Conservation (phyloP, 2,888 invertebrate genomes). For the Dermolepida albohirtum region DNA sequence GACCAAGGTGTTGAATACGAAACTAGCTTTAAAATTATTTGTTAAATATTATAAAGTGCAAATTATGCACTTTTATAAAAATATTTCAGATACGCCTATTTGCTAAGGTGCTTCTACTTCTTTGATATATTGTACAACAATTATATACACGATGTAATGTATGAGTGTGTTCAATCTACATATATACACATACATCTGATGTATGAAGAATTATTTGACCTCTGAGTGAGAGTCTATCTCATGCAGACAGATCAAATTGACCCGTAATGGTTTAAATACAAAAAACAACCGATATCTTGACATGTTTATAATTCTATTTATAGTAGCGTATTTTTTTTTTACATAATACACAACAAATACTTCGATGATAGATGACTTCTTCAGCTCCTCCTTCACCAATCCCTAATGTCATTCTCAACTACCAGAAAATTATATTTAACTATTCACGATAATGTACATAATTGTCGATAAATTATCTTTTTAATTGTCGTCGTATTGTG, state of each 20-base stretch:
- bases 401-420: conserved; percentile 32
- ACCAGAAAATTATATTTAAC: conserved; percentile 40
- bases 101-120: too few species aligned
- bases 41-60: too few species aligned
- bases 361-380: conserved; percentile 29
- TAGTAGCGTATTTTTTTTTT: conserved; percentile 34
- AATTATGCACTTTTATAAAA: too few species aligned
- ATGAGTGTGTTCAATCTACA: too few species aligned
- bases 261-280: conserved; percentile 45
- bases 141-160: too few species aligned
- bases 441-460: conserved; percentile 26
- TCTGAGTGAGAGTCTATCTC: conserved; percentile 50
- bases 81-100: too few species aligned
- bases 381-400: conserved; percentile 12
- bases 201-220: conserved; percentile 46
- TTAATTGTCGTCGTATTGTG: conserved; percentile 24
- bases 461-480: conserved; percentile 34
- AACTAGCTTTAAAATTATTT: too few species aligned
- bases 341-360: conserved; percentile 37
- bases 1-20: too few species aligned
- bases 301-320: conserved; percentile 41
- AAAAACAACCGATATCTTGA: conserved; percentile 40
- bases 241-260: conserved; percentile 55
- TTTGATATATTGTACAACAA: too few species aligned
- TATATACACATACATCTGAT: conserved; percentile 27